Evolutionary conservation across 2,888 invertebrate species (phyloP), one percentile per base, ranked within the genome.

Genomic region (Drosophila multiciliata): DNA sequence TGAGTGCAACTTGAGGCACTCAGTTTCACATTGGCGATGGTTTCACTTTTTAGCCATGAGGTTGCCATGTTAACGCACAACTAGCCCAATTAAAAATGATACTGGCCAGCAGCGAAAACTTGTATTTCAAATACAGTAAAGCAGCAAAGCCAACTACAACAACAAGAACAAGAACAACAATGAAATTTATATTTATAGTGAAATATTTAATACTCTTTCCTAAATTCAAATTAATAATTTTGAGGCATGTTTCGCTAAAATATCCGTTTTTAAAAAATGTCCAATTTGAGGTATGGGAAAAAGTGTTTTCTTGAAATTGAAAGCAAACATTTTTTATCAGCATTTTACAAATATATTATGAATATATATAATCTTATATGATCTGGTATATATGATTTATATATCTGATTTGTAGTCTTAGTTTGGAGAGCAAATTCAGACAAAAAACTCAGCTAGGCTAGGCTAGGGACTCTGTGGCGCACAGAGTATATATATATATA

Each of bases 61-160:
- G 66, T 57, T 70, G 52, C 70, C 62, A 60, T 60, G 63, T 65
- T 59, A 78, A 78, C 78, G 78, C 78, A 70, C 65, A 65, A 15
- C 29, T 60, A 36, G 33, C 45, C 50, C 42, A 68, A 35, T 15
- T 58, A 6, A 3, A 61, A 45, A 42, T 32, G 35, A 54, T 55
- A 65, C 48, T 72, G 68, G 68, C n/a, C 66, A 66, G 69, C 68
- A 48, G 50, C 17, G 49, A 62, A 66, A 69, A 78, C 66, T 78
- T 78, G 69, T 65, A 64, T 68, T 75, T 65, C 48, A 40, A 65
- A 40, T 61, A 59, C 42, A 50, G 26, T 17, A 52, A 54, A 64
- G n/a, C 33, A 17, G 50, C 42, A 55, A 23, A 35, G 49, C 11
- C 11, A 48, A 48, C 33, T 55, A 38, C 17, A 45, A 50, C 11